Conservation (phyloP, 2,113 vertebrate genomes). For the Camelus bactrianus region DNA sequence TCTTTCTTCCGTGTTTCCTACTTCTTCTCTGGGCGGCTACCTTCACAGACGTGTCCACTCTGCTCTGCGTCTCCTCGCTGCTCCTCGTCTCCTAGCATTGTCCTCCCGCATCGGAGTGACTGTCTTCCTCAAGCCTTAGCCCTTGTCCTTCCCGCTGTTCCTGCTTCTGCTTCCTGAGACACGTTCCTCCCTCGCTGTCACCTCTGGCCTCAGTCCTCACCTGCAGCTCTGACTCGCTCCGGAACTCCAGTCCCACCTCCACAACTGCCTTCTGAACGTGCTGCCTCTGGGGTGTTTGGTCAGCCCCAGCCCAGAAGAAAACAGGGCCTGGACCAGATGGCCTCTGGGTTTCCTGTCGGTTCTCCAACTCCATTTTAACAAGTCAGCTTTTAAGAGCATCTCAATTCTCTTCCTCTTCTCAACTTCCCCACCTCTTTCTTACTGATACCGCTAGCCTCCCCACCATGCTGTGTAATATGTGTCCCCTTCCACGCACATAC, state of each 20-base stretch:
- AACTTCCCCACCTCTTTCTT: neutral
- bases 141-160: neutral
- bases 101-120: neutral
- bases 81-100: neutral
- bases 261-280: neutral
- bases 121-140: neutral
- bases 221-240: neutral
- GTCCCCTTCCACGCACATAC: neutral
- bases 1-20: neutral
- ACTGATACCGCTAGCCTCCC: neutral
- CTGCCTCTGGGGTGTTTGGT: neutral
- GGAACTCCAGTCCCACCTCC: neutral
- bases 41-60: neutral
- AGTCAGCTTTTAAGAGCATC: slow-evolving; percentile 22
- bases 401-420: neutral
- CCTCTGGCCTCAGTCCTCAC: neutral
- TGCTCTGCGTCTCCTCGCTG: neutral
- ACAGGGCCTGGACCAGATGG: neutral
- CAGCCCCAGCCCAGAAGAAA: neutral
- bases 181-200: neutral
- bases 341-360: neutral
- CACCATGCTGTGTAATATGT: neutral
- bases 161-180: slow-evolving; percentile 13
- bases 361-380: slow-evolving; percentile 20
- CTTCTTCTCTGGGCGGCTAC: neutral